These are phyloP conservation scores for Mongoloraphidia duomilia DNA, from an alignment of 2,888 invertebrate species.

Conservation along the genomic window DNA sequence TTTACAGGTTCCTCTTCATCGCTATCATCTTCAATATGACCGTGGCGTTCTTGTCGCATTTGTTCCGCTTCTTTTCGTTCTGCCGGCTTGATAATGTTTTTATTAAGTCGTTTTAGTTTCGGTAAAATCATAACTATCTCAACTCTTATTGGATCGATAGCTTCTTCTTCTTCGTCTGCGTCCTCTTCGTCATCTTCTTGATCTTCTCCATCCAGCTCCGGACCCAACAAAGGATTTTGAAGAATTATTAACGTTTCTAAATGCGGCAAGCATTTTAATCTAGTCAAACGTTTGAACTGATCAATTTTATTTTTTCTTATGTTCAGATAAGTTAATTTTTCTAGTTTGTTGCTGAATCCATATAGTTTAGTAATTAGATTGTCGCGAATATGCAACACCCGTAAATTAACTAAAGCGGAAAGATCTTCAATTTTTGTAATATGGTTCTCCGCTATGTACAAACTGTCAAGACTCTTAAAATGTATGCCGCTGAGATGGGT, in stretches of 20 bases:
- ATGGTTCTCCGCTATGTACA: constrained; percentile 64
- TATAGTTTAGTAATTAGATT: constrained; percentile 43
- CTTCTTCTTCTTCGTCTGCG: constrained; percentile 13
- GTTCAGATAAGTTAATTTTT: constrained; percentile 39
- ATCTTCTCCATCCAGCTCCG: constrained; percentile 11
- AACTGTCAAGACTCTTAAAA: constrained; percentile 44
- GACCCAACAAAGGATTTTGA: constrained; percentile 35
- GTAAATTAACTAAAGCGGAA: constrained; percentile 41
- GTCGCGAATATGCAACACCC: constrained; percentile 54
- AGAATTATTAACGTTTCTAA: constrained; percentile 37
- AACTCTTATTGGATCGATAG: constrained; percentile 23
- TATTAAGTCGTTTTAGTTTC: constrained; percentile 39
- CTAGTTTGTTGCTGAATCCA: constrained; percentile 32
- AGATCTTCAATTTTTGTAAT: constrained; percentile 46
- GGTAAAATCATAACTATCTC: constrained; percentile 37
- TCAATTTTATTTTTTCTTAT: constrained; percentile 38
- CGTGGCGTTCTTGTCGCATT: constrained; percentile 13
- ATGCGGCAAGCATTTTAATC: constrained; percentile 32
- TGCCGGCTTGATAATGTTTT: constrained; percentile 32
- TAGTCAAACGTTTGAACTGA: constrained; percentile 37
- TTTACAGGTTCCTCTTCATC: too few species aligned
- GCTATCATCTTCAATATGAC: too few species aligned
- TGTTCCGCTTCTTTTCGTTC: constrained; percentile 30
- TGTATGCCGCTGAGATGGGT: constrained; percentile 31
- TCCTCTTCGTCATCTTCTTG: constrained; percentile 15